These are phyloP conservation scores for Erythrolamprus reginae DNA, from an alignment of 2,113 vertebrate species.

Conservation along the genomic window DNA sequence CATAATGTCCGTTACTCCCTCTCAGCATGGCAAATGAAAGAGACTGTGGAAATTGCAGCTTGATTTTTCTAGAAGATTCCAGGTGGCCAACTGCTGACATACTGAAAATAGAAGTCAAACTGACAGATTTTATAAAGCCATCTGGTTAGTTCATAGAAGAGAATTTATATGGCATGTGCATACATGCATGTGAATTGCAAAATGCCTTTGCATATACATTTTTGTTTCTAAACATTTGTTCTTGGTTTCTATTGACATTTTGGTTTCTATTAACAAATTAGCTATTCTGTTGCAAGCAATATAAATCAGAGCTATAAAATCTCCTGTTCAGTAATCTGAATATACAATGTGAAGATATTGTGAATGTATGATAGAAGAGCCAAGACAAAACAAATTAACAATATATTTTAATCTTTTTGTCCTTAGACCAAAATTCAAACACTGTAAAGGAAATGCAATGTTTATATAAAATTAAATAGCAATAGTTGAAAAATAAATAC, in stretches of 20 bases:
- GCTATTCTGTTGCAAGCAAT: constrained; percentile 26
- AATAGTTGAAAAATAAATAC: constrained; percentile 96
- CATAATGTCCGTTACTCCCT: background rate
- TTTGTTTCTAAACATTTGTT: constrained; percentile 45
- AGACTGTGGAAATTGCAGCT: background rate
- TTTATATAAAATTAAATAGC: constrained; percentile 90
- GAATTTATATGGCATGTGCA: background rate
- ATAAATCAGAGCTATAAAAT: constrained; percentile 13
- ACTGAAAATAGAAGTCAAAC: background rate
- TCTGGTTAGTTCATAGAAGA: background rate
- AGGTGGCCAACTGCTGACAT: background rate
- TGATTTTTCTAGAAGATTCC: background rate
- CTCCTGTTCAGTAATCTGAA: constrained; percentile 42
- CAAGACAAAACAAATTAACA: constrained; percentile 63
- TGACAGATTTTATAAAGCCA: background rate
- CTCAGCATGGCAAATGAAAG: background rate
- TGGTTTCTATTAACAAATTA: constrained; percentile 23
- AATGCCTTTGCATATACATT: constrained; percentile 24
- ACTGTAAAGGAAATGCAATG: constrained; percentile 70
- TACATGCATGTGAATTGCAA: background rate
- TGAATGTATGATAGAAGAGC: constrained; percentile 50
- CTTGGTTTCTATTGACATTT: background rate
- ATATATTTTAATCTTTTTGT: constrained; percentile 79
- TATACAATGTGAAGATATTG: constrained; percentile 42
- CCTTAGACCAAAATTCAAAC: constrained; percentile 73